phyloP scores from a whole-genome alignment of 2,888 invertebrate species.

The Drosophila barbarae region DNA sequence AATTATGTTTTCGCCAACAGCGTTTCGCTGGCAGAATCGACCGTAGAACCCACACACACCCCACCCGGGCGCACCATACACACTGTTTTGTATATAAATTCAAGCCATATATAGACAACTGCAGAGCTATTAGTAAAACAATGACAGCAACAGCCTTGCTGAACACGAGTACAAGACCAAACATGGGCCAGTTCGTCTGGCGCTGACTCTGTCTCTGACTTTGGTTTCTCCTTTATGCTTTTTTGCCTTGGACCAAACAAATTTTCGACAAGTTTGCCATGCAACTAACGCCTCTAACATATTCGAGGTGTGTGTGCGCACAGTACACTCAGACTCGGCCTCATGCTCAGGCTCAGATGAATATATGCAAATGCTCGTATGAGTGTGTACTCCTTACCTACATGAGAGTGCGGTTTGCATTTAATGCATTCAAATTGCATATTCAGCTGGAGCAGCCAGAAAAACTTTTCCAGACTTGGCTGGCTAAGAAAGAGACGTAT shows the following conservation, averaged over 20 bases:
- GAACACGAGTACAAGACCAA: constrained; percentile 58
- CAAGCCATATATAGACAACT: constrained; percentile 55
- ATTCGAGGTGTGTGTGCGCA: constrained; percentile 29
- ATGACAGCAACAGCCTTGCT: constrained; percentile 70
- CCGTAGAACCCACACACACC: constrained; percentile 16
- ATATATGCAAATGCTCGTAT: constrained; percentile 25
- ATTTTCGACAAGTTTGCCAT: constrained; percentile 69
- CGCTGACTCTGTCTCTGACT: constrained; percentile 33
- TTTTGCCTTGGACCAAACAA: constrained; percentile 47
- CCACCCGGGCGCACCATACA: constrained; percentile 6
- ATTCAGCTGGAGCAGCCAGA: constrained; percentile 45
- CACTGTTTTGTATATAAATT: constrained; percentile 23
- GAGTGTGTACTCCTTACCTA: constrained; percentile 31
- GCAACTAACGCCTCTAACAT: constrained; percentile 48
- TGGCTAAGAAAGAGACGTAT: constrained; percentile 28
- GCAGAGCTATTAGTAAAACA: constrained; percentile 70
- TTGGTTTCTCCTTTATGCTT: constrained; percentile 40
- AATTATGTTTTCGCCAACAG: constrained; percentile 8
- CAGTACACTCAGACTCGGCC: neutral
- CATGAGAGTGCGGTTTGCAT: constrained; percentile 44
- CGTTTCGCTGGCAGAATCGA: neutral
- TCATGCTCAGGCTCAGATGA: neutral
- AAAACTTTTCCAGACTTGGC: constrained; percentile 64
- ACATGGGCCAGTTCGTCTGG: constrained; percentile 66
- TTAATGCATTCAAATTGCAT: constrained; percentile 52